Evolutionary conservation across 2,113 vertebrate species (phyloP), one percentile per base, ranked within the genome.

Genomic region (Triplophysa dalaica): DNA sequence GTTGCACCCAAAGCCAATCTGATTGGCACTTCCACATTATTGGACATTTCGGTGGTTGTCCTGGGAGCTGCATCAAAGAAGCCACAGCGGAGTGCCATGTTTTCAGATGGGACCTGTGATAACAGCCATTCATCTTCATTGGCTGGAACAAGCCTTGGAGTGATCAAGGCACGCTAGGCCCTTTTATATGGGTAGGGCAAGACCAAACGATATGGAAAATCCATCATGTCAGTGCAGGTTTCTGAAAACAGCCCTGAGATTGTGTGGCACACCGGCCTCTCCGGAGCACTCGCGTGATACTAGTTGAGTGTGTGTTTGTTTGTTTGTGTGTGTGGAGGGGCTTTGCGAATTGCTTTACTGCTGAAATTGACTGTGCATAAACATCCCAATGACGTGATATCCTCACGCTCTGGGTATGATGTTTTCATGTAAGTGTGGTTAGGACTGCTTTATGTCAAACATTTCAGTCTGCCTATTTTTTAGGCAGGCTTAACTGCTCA

Each of bases 101-200:
- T 87, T 83, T 84, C 68, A 86, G 88, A 89, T 89, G 80, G 45
- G 52, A 22, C 58, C 70, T 56, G 19, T 70, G 88, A 89, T 89
- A 87, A 83, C 52, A 26, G 22, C 72, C 81, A 89, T 89, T 89
- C 85, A 87, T 84, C 78, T 86, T 83, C 86, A 89, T 81, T 69
- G 86, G 77, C 81, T 84, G 86, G 86, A 89, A 89, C 86, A 85
- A 87, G 83, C 79, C 82, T 82, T 70, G 43, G 72, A 82, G 84
- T 76, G 84, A 88, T 86, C 82, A 72, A 85, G 80, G 86, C 88
- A 89, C 86, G 88, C 83, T 87, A 89, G 78, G 76, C 48, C 75
- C 78, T 83, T 86, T 64, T 84, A 85, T 73, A 76, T 76, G 72
- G 48, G 75, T 66, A 82, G 77, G 70, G 77, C 62, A 80, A 85